Conservation (phyloP, 1,140 invertebrate genomes). For the Tenebrio molitor region DNA sequence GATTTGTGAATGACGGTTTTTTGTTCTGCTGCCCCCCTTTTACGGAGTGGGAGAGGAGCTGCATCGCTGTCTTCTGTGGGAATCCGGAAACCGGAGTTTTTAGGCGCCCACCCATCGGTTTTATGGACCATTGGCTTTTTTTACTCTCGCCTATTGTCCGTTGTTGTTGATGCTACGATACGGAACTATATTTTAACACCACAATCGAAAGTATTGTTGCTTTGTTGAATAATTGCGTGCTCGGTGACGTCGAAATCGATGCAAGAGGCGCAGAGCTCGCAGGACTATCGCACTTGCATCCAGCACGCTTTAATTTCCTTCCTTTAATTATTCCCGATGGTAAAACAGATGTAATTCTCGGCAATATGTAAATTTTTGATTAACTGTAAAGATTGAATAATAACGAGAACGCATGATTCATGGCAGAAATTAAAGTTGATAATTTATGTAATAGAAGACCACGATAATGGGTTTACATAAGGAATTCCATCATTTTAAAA, state of each 20-base stretch:
- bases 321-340: no score
- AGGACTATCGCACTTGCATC: no score
- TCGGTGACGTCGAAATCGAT: conserved; percentile 13
- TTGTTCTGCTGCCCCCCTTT: conserved; percentile 33
- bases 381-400: neutral
- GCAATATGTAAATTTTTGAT: conserved; percentile 6
- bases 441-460: conserved; percentile 25
- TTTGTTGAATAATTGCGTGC: conserved; percentile 4
- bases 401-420: neutral
- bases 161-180: conserved; percentile 23
- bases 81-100: conserved; percentile 32
- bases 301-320: no score
- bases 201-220: conserved; percentile 26
- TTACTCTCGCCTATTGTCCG: conserved; percentile 21
- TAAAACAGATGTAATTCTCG: no score
- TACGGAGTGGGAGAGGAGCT: conserved; percentile 13
- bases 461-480: conserved; percentile 24
- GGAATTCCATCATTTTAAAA: conserved; percentile 33
- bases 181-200: conserved; percentile 19
- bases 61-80: conserved; percentile 23
- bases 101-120: conserved; percentile 32
- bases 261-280: no score
- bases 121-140: conserved; percentile 27
- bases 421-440: conserved; percentile 29
- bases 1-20: conserved; percentile 42